Conservation (phyloP, 30 jellyfish, hydroid and myxozoan species). For the Chrysaora quinquecirrha region DNA sequence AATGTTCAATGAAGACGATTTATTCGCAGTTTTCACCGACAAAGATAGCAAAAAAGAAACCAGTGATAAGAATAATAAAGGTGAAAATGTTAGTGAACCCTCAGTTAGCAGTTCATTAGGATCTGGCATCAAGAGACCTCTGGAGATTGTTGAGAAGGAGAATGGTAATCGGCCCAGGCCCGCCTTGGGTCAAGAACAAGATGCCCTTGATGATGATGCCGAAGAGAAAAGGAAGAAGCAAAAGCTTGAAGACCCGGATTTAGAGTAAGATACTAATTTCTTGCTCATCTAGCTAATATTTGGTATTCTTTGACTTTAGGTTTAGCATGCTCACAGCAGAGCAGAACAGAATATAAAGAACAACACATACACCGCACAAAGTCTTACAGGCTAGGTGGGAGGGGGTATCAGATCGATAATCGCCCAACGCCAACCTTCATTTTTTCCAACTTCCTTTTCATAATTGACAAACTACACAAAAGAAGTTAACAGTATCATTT, state of each 20-base stretch:
- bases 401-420: not conserved
- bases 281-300: not conserved
- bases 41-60: not conserved
- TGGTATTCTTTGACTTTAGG: no score
- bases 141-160: not conserved
- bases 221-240: not conserved
- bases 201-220: not conserved
- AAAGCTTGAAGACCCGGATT: constrained; percentile 5
- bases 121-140: not conserved
- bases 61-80: not conserved
- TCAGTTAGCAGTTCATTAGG: not conserved
- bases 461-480: no score
- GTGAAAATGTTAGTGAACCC: not conserved
- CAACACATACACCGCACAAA: not conserved
- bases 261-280: not conserved
- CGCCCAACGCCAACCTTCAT: not conserved
- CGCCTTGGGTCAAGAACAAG: not conserved
- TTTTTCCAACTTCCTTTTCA: not conserved
- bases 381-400: not conserved
- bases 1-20: constrained; percentile 3
- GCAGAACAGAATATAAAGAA: not conserved
- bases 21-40: not conserved
- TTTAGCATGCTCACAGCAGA: no score
- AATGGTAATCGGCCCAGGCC: not conserved
- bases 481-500: no score